phyloP scores from a whole-genome alignment of 2,888 invertebrate species.

The Eugnorisma glareosa region DNA sequence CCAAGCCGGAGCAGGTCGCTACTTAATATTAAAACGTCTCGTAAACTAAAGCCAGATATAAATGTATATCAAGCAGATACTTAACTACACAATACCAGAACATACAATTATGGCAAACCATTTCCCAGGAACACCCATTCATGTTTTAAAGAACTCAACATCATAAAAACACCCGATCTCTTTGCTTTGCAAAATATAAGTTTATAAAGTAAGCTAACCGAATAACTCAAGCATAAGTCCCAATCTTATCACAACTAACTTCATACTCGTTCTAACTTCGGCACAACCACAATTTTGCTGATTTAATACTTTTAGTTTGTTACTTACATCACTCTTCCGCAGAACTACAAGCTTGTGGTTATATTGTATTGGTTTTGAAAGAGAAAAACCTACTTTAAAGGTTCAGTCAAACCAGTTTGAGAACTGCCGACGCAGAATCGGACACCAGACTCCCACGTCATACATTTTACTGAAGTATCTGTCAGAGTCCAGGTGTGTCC shows the following conservation, averaged over 20 bases:
- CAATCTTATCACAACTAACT: constrained; percentile 46
- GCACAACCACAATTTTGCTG: constrained; percentile 44
- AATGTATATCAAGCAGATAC: background rate
- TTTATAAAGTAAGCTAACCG: constrained; percentile 12
- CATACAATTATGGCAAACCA: background rate
- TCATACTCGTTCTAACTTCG: constrained; percentile 53
- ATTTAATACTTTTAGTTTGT: constrained; percentile 58
- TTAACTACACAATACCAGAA: background rate
- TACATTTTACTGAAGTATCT: background rate
- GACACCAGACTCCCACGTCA: background rate
- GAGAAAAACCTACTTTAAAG: background rate
- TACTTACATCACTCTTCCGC: constrained; percentile 18
- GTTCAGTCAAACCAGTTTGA: background rate
- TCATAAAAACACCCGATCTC: background rate
- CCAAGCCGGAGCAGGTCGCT: too few species aligned
- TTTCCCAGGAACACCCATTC: background rate
- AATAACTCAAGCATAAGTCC: constrained; percentile 35
- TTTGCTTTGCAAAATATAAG: constrained; percentile 1
- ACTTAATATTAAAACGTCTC: background rate
- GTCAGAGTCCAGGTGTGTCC: background rate
- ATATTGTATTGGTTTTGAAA: constrained; percentile 9
- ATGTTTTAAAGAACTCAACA: background rate
- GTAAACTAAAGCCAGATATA: background rate
- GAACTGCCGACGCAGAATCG: background rate
- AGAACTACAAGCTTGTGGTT: constrained; percentile 29